Evolutionary conservation across 2,888 invertebrate genomes (phyloP).

Genomic region (Nomada flava): DNA sequence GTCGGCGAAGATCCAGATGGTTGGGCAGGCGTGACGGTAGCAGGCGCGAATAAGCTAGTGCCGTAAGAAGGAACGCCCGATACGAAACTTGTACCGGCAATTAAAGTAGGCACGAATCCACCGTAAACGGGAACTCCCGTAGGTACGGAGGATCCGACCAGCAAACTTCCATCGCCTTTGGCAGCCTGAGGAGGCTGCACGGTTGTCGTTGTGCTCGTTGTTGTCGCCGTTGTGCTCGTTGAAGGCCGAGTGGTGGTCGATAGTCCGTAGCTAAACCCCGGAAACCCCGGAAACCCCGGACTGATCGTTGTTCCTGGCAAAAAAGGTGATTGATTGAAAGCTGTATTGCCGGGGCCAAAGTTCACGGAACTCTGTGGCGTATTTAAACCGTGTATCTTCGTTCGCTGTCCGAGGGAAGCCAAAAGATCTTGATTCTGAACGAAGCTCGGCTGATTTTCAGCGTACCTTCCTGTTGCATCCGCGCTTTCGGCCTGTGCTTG

Average conservation of each 20-base stretch:
- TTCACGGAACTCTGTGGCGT: conserved; percentile 47
- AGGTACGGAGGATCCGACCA: conserved; percentile 54
- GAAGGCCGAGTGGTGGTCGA: conserved; percentile 64
- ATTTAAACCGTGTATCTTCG: conserved; percentile 56
- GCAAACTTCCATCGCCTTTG: conserved; percentile 64
- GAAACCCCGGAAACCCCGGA: conserved; percentile 61
- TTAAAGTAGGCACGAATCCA: conserved; percentile 76
- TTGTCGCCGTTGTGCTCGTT: conserved; percentile 58
- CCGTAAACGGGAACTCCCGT: conserved; percentile 73
- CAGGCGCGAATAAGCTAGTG: conserved; percentile 55
- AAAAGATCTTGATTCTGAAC: conserved; percentile 68
- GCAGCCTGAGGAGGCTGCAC: conserved; percentile 56
- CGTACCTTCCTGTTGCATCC: conserved; percentile 68
- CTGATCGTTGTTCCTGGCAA: conserved; percentile 66
- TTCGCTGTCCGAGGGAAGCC: conserved; percentile 63
- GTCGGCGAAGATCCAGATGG: conserved; percentile 74
- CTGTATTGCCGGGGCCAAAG: conserved; percentile 51
- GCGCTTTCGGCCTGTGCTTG: conserved; percentile 64
- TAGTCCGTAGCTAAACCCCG: conserved; percentile 66
- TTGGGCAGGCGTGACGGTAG: conserved; percentile 57
- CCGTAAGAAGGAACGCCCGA: conserved; percentile 70
- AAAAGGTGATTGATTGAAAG: conserved; percentile 70
- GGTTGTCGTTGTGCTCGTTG: conserved; percentile 45
- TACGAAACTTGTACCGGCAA: conserved; percentile 70
- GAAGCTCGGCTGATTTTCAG: conserved; percentile 72